Evolutionary conservation across 2,797 vertebrate species (phyloP).

Genomic region (Acestrorhynchus altus): DNA sequence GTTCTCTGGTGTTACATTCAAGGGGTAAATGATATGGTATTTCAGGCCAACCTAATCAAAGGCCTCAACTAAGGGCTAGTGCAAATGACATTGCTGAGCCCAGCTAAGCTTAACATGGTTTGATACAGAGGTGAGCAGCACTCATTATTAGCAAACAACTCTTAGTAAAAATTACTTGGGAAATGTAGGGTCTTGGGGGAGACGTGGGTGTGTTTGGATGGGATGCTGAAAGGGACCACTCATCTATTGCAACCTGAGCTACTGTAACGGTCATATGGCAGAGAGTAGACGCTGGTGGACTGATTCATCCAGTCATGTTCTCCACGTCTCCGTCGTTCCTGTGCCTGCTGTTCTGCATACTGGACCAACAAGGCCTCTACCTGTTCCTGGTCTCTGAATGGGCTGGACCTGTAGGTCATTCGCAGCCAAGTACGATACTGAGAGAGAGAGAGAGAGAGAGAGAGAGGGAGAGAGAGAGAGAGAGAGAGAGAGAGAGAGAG

Average conservation of each 20-base stretch:
- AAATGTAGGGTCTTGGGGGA: no score
- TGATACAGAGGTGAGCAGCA: slow-evolving; percentile 20
- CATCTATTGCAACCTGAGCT: slow-evolving; percentile 70
- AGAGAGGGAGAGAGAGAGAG: slow-evolving; percentile 18
- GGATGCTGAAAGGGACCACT: slow-evolving; percentile 42
- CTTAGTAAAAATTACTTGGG: not conserved
- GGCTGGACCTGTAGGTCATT: slow-evolving; percentile 75
- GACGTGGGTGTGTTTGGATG: no score
- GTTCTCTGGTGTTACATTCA: not conserved
- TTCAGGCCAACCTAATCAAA: not conserved
- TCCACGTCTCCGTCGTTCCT: slow-evolving; percentile 70
- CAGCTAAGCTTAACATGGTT: slow-evolving; percentile 24
- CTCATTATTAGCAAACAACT: not conserved
- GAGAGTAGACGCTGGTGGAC: slow-evolving; percentile 49
- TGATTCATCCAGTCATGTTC: slow-evolving; percentile 68
- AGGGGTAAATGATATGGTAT: not conserved
- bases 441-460: not conserved
- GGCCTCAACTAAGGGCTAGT: not conserved
- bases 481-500: slow-evolving; percentile 27
- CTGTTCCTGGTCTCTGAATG: slow-evolving; percentile 83
- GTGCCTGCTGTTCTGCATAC: slow-evolving; percentile 74
- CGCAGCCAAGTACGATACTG: slow-evolving; percentile 85
- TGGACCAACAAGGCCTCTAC: slow-evolving; percentile 76
- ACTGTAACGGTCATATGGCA: slow-evolving; percentile 67
- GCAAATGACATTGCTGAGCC: not conserved